These are phyloP conservation scores for Ptiloglossa arizonensis DNA, from an alignment of 1,140 invertebrate genomes.

Conservation along the genomic window DNA sequence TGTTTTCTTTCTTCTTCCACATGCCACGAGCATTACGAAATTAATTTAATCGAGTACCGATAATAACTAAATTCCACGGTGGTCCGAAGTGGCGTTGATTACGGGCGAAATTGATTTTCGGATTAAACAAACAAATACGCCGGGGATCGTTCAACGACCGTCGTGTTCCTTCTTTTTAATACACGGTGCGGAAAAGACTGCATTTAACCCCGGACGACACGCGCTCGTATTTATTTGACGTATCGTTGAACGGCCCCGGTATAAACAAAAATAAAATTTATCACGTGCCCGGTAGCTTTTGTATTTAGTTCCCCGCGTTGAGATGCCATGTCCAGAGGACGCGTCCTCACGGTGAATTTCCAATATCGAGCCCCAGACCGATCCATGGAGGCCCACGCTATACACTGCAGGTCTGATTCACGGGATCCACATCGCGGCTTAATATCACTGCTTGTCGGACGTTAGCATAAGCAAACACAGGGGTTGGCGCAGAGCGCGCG, in stretches of 20 bases:
- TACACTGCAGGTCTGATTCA: conserved; percentile 52
- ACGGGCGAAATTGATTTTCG: no score
- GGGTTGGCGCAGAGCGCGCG: conserved; percentile 29
- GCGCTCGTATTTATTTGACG: conserved; percentile 31
- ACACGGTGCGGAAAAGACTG: no score
- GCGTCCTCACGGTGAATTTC: conserved; percentile 57
- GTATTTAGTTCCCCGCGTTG: conserved; percentile 53
- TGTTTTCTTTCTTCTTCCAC: no score
- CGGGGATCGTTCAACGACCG: neutral
- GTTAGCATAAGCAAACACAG: conserved; percentile 66
- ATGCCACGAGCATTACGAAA: no score
- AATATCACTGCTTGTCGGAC: conserved; percentile 62
- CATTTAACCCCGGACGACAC: neutral
- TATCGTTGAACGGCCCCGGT: neutral
- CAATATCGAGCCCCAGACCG: conserved; percentile 58
- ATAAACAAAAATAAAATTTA: conserved; percentile 38
- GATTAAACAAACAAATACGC: conserved; percentile 1
- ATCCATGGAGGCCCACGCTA: conserved; percentile 19
- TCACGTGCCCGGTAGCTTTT: neutral
- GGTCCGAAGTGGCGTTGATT: no score
- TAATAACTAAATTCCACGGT: no score
- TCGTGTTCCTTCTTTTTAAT: neutral
- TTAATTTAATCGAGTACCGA: no score
- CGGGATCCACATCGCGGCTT: conserved; percentile 54
- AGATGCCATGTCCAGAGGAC: conserved; percentile 62